phyloP scores from a whole-genome alignment of 2,797 vertebrate genomes.

The Peromyscus eremicus region DNA sequence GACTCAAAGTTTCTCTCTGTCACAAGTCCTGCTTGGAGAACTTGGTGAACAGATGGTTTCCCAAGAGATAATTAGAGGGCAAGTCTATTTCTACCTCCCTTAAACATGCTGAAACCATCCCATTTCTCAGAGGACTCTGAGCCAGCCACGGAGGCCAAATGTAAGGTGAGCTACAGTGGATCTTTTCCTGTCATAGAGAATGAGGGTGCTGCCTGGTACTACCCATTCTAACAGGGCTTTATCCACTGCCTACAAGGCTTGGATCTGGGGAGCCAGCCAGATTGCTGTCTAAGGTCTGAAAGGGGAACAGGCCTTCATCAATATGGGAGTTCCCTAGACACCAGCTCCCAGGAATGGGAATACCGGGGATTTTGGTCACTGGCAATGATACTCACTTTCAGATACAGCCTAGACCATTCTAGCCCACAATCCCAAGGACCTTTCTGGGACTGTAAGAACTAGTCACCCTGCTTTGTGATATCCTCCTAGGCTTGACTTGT shows the following conservation, averaged over 20 bases:
- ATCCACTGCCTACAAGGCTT: neutral
- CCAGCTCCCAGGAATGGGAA: neutral
- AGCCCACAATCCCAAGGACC: neutral
- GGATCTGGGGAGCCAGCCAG: neutral
- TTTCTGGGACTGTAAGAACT: neutral
- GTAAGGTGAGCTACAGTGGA: neutral
- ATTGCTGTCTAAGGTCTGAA: neutral
- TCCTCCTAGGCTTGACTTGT: neutral
- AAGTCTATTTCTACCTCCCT: neutral
- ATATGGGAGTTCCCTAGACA: neutral
- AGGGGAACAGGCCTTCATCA: neutral
- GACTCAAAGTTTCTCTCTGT: neutral
- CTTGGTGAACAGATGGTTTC: constrained; percentile 15
- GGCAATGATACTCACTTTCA: neutral
- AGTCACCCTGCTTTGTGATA: neutral
- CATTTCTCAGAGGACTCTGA: neutral
- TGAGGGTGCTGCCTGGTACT: neutral
- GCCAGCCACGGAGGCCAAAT: neutral
- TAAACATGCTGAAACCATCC: neutral
- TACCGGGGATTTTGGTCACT: neutral
- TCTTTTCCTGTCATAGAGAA: neutral
- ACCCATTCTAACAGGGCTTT: neutral
- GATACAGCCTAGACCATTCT: neutral
- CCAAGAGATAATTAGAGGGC: neutral
- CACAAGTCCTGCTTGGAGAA: neutral